These are phyloP conservation scores for Dermochelys coriacea DNA, from an alignment of 2,797 vertebrate species.

Conservation along the genomic window DNA sequence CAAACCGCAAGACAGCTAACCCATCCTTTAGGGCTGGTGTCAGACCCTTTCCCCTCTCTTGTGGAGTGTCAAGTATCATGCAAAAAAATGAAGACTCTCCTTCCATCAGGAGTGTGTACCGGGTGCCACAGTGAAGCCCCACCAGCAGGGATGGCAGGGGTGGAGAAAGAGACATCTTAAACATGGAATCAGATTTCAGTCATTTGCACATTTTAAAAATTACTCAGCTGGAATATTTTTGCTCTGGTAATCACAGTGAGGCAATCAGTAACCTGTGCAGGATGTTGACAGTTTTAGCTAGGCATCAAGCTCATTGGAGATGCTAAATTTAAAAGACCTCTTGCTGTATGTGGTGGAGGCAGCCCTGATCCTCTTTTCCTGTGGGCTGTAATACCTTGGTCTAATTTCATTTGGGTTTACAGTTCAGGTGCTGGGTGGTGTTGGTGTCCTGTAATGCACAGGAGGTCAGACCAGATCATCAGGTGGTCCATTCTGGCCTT, in stretches of 20 bases:
- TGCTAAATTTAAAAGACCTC: not conserved
- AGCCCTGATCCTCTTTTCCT: not conserved
- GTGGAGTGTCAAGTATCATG: not conserved
- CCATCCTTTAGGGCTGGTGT: fast-evolving
- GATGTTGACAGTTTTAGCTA: not conserved
- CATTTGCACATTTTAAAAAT: conserved; percentile 5
- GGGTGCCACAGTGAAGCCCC: not conserved
- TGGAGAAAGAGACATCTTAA: not conserved
- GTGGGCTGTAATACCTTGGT: not conserved
- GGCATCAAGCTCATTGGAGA: not conserved
- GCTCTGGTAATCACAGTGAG: not conserved
- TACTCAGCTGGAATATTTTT: conserved; percentile 48
- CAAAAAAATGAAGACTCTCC: not conserved
- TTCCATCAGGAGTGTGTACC: not conserved
- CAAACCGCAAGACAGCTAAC: not conserved
- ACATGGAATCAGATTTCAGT: conserved; percentile 22
- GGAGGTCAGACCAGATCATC: not conserved
- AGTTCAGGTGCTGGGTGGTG: not conserved
- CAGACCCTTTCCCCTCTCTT: not conserved
- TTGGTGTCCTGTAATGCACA: not conserved
- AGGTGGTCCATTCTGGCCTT: not conserved
- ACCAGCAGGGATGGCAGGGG: fast-evolving
- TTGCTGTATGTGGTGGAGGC: not conserved
- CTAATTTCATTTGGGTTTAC: not conserved
- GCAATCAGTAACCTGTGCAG: conserved; percentile 22